Evolutionary conservation across 2,797 vertebrate genomes (phyloP).

Genomic region (Periophthalmus magnuspinnatus): DNA sequence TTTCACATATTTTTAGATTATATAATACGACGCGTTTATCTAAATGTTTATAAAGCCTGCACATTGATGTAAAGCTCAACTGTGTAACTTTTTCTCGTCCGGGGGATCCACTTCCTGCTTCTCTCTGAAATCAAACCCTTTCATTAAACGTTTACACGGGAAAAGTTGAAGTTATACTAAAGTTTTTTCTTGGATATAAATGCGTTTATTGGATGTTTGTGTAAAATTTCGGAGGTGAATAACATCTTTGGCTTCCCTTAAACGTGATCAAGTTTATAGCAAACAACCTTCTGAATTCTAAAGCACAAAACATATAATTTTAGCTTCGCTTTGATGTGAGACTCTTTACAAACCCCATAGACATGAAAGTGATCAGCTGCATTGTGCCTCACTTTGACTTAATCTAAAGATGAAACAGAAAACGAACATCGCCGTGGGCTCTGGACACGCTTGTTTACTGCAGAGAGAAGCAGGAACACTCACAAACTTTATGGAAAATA

Average conservation of each 20-base stretch:
- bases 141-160: too few relatives aligned
- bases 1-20: too few relatives aligned
- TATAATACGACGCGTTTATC: too few relatives aligned
- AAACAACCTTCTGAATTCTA: not conserved
- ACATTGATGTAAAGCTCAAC: too few relatives aligned
- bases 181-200: too few relatives aligned
- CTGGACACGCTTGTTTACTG: slow-evolving; percentile 11
- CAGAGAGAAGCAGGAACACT: not conserved
- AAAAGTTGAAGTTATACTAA: too few relatives aligned
- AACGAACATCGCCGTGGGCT: slow-evolving; percentile 3
- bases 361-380: not conserved
- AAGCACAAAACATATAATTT: not conserved
- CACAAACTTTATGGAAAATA: slow-evolving; percentile 3
- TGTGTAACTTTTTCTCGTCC: too few relatives aligned
- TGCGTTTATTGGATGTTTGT: too few relatives aligned
- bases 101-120: too few relatives aligned
- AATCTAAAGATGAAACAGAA: slow-evolving; percentile 14
- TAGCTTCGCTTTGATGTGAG: slow-evolving; percentile 1
- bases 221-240: not conserved
- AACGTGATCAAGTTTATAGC: not conserved
- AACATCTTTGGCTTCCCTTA: not conserved
- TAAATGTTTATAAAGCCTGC: too few relatives aligned
- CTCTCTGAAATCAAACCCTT: too few relatives aligned
- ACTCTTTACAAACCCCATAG: not conserved
- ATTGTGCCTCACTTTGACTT: slow-evolving; percentile 3